These are phyloP conservation scores for Etheostoma cragini DNA, from an alignment of 2,113 vertebrate genomes.

Conservation along the genomic window DNA sequence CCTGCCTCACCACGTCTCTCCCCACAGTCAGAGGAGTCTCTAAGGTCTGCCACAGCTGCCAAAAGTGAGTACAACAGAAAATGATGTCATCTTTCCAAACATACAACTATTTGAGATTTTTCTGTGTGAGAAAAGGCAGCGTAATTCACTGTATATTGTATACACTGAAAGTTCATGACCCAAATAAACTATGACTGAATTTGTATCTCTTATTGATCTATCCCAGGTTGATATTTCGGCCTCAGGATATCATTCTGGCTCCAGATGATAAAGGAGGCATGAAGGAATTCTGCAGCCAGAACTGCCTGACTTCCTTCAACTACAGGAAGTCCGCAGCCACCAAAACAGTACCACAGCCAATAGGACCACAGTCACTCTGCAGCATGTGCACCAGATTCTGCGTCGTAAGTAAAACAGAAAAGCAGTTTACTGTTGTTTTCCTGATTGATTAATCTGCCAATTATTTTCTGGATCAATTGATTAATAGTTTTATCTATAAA, in stretches of 20 bases:
- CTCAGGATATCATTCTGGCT: constrained; percentile 92
- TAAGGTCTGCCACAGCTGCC: constrained; percentile 92
- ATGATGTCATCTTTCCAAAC: not conserved
- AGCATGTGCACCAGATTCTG: constrained; percentile 93
- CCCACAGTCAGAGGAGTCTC: constrained; percentile 80
- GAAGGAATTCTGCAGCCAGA: constrained; percentile 95
- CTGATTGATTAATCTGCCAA: not conserved
- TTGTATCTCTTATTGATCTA: not conserved
- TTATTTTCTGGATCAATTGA: not conserved
- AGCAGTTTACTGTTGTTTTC: not conserved
- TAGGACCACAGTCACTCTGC: constrained; percentile 83
- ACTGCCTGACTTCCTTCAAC: constrained; percentile 90
- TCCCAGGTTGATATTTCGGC: constrained; percentile 89
- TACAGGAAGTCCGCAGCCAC: constrained; percentile 83
- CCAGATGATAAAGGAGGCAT: constrained; percentile 87
- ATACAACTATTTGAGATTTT: no score
- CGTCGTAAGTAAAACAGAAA: constrained; percentile 81
- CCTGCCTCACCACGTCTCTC: constrained; percentile 77
- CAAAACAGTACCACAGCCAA: not conserved
- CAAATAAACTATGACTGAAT: not conserved
- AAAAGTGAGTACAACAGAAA: constrained; percentile 86
- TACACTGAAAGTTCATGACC: not conserved
- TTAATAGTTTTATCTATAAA: not conserved
- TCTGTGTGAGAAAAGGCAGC: not conserved
- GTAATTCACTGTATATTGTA: not conserved